A percentile compares a stretch with the other conserved stretches of the same genome.
These are phyloP conservation scores for Aradophagus sp. DNA, from an alignment of 1,140 invertebrate genomes.

Conservation along the genomic window DNA sequence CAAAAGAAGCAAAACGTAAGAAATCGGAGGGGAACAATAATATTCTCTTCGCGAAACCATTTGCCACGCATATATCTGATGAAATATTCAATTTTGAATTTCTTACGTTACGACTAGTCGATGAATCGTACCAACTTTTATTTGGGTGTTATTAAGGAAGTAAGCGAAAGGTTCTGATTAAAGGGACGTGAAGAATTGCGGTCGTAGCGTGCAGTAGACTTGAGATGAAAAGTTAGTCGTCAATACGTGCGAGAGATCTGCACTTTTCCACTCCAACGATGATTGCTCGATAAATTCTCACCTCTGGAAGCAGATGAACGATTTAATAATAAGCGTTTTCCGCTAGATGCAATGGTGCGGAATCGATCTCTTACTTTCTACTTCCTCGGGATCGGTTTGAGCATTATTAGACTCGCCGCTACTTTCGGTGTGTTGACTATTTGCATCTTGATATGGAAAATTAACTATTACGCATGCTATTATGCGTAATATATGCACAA, in stretches of 20 bases:
- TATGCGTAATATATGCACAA: constrained; percentile 52
- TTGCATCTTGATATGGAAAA: constrained; percentile 43
- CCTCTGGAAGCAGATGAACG: constrained; percentile 50
- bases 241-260: constrained; percentile 50
- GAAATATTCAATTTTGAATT: no score
- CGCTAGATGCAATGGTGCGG: constrained; percentile 49
- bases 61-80: no score
- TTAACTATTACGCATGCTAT: constrained; percentile 46
- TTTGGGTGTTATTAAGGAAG: no score
- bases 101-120: no score
- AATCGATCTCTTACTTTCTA: constrained; percentile 63
- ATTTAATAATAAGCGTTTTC: constrained; percentile 59
- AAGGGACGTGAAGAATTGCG: no score
- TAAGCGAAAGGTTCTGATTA: no score
- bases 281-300: constrained; percentile 58
- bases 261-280: constrained; percentile 56
- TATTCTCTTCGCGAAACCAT: no score
- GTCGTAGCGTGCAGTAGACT: constrained; percentile 2
- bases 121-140: no score
- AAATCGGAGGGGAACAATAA: no score
- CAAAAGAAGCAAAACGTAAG: no score
- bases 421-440: constrained; percentile 42
- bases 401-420: constrained; percentile 33
- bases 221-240: constrained; percentile 35
- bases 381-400: constrained; percentile 41